Base-by-base conservation (phyloP, 2,888 invertebrate genomes). In the Acanthosepion esculentum region DNA sequence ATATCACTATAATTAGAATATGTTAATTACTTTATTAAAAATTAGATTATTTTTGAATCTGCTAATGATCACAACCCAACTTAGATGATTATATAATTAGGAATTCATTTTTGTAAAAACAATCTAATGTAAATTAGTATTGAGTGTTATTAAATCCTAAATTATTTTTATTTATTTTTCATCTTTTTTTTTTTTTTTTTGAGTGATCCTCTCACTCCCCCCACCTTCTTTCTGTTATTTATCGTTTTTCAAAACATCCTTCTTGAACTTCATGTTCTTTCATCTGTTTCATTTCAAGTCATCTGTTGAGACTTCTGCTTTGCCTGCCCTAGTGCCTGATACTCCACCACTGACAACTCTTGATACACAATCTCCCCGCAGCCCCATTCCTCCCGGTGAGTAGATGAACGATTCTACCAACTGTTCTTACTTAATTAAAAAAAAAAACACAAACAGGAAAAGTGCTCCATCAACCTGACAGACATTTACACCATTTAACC, bases 221-320 rank as follows among this genome's bases (percentile, higher is more conserved):
- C n/a, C 8, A 10, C n/a, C 12, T 33, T 23, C 12, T 33, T 78
- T 78, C 78, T 78, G 20, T 78, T 78, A n/a, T 78, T n/a, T n/a
- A 78, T 0, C 78, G 41, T 41, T 20, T 78, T 78, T 78, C 78
- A 23, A 33, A n/a, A 23, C 78, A n/a, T 78, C 78, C 78, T 78
- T 78, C 78, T 78, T 78, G 78, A 78, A 78, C 78, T 78, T 78
- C 78, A 78, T 93, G 6, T 48, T 93, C n/a, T 93, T 93, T 93
- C n/a, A 53, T 93, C 53, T 93, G 48, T 93, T 53, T 53, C 33
- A 93, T 93, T 93, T 93, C 93, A 93, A 93, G 93, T 93, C 93
- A 93, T 93, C 53, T 48, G 93, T 53, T 93, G 93, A n/a, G 48
- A 50, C 50, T 48, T 93, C 93, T 93, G 93, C 93, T 93, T 93